Percentiles rank a stretch among this genome's conserved stretches.
Evolutionary conservation across 2,113 vertebrate species (phyloP).

Genomic region (Sisor rabdophorus): DNA sequence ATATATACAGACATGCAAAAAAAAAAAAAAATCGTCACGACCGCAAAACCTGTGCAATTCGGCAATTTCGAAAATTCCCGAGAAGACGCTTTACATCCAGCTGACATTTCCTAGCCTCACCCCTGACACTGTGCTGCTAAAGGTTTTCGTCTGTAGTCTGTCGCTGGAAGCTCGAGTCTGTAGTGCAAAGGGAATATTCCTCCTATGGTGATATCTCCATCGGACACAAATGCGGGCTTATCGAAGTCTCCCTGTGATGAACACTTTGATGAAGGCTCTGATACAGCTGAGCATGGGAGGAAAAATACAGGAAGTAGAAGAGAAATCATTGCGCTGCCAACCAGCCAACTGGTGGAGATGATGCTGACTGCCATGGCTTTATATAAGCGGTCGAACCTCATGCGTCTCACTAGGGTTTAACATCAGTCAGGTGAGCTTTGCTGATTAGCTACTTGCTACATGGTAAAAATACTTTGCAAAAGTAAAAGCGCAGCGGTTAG

Average conservation of each 20-base stretch:
- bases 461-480: neutral
- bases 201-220: constrained; percentile 58
- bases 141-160: constrained; percentile 61
- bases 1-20: constrained; percentile 4
- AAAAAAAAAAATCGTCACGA: neutral
- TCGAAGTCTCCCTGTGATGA: constrained; percentile 48
- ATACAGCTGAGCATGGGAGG: constrained; percentile 33
- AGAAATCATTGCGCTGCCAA: constrained; percentile 42
- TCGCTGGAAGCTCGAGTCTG: constrained; percentile 61
- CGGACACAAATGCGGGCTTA: constrained; percentile 50
- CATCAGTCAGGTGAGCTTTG: constrained; percentile 21
- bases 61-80: no score
- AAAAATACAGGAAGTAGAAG: constrained; percentile 39
- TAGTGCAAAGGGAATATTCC: constrained; percentile 65
- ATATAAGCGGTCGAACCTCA: constrained; percentile 19
- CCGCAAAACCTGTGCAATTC: neutral
- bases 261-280: constrained; percentile 36
- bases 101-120: constrained; percentile 50
- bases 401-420: constrained; percentile 28
- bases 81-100: no score
- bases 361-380: constrained; percentile 20
- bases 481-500: no score
- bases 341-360: neutral
- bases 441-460: neutral
- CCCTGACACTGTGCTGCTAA: constrained; percentile 63